phyloP scores from a whole-genome alignment of 2,797 vertebrate genomes.

The Craterocephalus amniculus region DNA sequence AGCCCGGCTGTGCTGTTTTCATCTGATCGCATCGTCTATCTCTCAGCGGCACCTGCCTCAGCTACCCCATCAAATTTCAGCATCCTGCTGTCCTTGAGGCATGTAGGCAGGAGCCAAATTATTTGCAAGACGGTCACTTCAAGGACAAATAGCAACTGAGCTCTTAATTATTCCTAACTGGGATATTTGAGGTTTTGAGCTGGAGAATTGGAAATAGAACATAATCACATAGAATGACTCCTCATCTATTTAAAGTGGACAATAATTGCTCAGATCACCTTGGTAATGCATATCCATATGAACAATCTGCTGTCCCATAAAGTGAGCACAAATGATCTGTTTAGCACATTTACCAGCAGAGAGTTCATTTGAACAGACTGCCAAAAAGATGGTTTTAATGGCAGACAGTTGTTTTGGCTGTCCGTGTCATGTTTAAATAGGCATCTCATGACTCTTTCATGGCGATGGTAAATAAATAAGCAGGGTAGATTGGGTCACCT shows the following conservation, averaged over 20 bases:
- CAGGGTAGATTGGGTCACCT: constrained; percentile 66
- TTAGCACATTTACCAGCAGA: constrained; percentile 20
- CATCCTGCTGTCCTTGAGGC: constrained; percentile 71
- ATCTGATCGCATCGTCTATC: constrained; percentile 72
- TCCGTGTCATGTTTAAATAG: constrained; percentile 47
- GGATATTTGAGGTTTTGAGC: constrained; percentile 66
- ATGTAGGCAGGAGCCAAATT: constrained; percentile 69
- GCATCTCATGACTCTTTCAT: constrained; percentile 77
- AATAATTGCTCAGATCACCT: constrained; percentile 63
- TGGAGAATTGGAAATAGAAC: constrained; percentile 59
- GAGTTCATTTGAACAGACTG: constrained; percentile 36
- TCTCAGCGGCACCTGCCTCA: constrained; percentile 61
- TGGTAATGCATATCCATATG: constrained; percentile 40
- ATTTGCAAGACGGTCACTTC: constrained; percentile 73
- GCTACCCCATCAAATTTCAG: constrained; percentile 65
- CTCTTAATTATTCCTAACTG: constrained; percentile 74
- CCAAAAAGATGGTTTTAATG: constrained; percentile 66
- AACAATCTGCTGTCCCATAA: constrained; percentile 31
- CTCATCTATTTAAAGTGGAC: constrained; percentile 61
- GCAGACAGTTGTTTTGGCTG: constrained; percentile 70
- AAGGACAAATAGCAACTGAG: constrained; percentile 78
- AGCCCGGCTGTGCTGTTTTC: constrained; percentile 59
- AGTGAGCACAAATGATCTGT: constrained; percentile 33
- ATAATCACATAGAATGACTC: constrained; percentile 45
- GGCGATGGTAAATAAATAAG: constrained; percentile 75